Percentiles rank a stretch among this genome's conserved stretches.
phyloP scores from a whole-genome alignment of 2,113 vertebrate genomes.

The Forbesichthys papilliferus region DNA sequence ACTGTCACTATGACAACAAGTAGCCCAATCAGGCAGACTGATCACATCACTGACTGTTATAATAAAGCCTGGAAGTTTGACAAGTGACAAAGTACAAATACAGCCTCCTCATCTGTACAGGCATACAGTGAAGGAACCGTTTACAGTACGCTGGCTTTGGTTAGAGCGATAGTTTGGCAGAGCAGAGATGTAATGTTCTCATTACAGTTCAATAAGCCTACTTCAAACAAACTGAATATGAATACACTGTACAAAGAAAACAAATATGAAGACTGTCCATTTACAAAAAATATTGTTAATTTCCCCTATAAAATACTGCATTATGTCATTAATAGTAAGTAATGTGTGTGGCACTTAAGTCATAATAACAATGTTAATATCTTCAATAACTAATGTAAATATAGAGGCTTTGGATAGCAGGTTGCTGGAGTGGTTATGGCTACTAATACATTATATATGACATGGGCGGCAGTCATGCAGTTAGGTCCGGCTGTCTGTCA shows the following conservation, averaged over 20 bases:
- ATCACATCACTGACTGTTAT: background rate
- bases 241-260: background rate
- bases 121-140: background rate
- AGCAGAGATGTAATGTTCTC: conserved; percentile 50
- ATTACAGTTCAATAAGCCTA: no score
- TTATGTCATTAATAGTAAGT: conserved; percentile 10
- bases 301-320: conserved; percentile 20
- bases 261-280: background rate
- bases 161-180: conserved; percentile 54
- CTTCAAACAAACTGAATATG: background rate
- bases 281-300: background rate
- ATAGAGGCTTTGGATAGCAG: no score
- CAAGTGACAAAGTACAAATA: background rate
- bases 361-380: conserved; percentile 14
- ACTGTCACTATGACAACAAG: background rate
- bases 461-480: no score
- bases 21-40: background rate
- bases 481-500: no score
- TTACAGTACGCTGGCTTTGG: conserved; percentile 6
- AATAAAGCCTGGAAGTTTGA: background rate
- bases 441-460: no score
- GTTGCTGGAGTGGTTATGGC: no score
- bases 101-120: background rate
- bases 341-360: conserved; percentile 32
- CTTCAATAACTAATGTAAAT: background rate